A percentile compares a stretch with the other conserved stretches of the same genome.
phyloP scores from a whole-genome alignment of 1,140 invertebrate genomes.

The Lepidotrigona ventralis region DNA sequence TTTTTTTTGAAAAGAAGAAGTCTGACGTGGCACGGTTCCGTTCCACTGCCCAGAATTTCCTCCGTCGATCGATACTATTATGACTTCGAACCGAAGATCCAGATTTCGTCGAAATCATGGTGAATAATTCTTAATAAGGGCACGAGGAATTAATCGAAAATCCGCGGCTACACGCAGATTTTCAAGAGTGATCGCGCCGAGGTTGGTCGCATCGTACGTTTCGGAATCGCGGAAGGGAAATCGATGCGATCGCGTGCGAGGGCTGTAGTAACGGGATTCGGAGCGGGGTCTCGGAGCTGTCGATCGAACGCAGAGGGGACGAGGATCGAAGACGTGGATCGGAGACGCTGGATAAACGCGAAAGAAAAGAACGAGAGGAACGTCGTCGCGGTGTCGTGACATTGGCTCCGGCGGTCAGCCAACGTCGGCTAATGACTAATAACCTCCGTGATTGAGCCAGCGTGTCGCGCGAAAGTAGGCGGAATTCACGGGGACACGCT shows the following conservation, averaged over 20 bases:
- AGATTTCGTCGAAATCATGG: too few relatives aligned
- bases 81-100: neutral
- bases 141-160: neutral
- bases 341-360: constrained; percentile 54
- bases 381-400: constrained; percentile 49
- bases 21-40: neutral
- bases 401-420: constrained; percentile 18
- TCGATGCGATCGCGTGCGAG: constrained; percentile 67
- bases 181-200: neutral
- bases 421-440: constrained; percentile 49
- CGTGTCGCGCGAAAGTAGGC: constrained; percentile 33
- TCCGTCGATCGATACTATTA: neutral
- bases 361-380: constrained; percentile 38
- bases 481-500: constrained; percentile 27
- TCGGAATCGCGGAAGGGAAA: constrained; percentile 65
- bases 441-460: constrained; percentile 47
- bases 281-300: constrained; percentile 55
- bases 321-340: constrained; percentile 47
- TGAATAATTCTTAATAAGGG: neutral
- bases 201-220: constrained; percentile 22
- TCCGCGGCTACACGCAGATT: neutral
- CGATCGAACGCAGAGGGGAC: constrained; percentile 51
- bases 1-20: neutral
- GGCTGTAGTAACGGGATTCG: constrained; percentile 72
- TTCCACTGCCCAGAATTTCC: neutral